These are phyloP conservation scores for Eueides isabella DNA, from an alignment of 1,140 invertebrate genomes.

Conservation along the genomic window DNA sequence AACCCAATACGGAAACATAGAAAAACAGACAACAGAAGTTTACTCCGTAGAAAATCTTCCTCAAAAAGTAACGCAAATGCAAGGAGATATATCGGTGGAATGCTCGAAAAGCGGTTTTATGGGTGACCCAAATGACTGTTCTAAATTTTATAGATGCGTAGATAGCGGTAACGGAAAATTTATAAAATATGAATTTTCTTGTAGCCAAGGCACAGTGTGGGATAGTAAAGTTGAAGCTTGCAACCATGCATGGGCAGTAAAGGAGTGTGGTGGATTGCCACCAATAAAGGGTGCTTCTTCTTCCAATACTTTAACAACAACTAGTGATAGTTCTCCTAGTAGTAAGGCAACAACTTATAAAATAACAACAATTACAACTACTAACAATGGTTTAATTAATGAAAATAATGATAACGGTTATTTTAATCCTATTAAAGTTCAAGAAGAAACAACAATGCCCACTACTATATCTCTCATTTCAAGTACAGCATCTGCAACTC, in stretches of 20 bases:
- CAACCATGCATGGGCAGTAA: conserved; percentile 84
- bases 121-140: conserved; percentile 84
- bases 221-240: conserved; percentile 83
- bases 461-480: conserved; percentile 36
- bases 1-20: conserved; percentile 3
- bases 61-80: conserved; percentile 2
- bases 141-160: conserved; percentile 87
- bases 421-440: conserved; percentile 30
- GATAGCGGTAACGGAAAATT: conserved; percentile 83
- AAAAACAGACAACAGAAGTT: background rate
- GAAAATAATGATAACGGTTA: conserved; percentile 38
- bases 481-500: conserved; percentile 29
- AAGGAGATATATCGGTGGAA: conserved; percentile 28
- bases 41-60: conserved; percentile 13
- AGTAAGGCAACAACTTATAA: background rate
- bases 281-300: background rate
- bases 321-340: conserved; percentile 20
- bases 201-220: conserved; percentile 87
- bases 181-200: conserved; percentile 84
- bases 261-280: conserved; percentile 60
- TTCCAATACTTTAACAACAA: conserved; percentile 29
- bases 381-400: conserved; percentile 12
- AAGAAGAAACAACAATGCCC: conserved; percentile 22
- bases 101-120: conserved; percentile 83
- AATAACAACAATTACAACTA: conserved; percentile 18